Base-by-base conservation (phyloP, 92 coral and sea anemone species). In the Desmophyllum pertusum region DNA sequence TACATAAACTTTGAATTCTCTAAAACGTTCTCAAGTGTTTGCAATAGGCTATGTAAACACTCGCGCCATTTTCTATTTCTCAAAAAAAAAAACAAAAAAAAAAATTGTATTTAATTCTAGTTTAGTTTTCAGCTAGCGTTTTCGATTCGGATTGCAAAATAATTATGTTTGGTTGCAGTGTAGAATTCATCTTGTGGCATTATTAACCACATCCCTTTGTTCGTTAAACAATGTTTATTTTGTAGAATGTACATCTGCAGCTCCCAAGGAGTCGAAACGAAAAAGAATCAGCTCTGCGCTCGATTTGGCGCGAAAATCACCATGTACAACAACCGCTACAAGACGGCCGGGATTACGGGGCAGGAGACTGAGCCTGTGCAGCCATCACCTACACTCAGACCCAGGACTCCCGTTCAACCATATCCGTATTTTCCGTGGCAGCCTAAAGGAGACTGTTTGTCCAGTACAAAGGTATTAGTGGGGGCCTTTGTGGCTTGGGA, bases 301-400 rank as follows among this genome's bases (percentile, higher is more conserved):
- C n/a, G 98, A 93, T 9, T 61, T 89, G 64, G 93, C 92, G 29
- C 95, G 97, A 29, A 93, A 80, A 88, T 95, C 78, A 81, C 97
- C 73, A 88, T 89, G 91, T 93, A 89, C 75, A 93, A 93, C 87
- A 88, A 84, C 64, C 94, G 97, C 50, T 83, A 85, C 91, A 95
- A 86, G 83, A 75, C 75, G 77, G 88, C 89, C 40, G 85, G 89
- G 17, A 46, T 80, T 1, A 83, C 80, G 48, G 83, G 52, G 30
- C 86, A 88, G 62, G 90, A 83, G 70, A 71, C 86, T 27, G 79
- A 51, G 38, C n/a, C n/a, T n/a, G 88, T 76, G 30, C 74, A 76
- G 68, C 91, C 84, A n/a, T 75, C 84, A 11, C 93, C 95, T 36
- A 40, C 77, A 36, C 86, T 94, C 46, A 78, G 89, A 71, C 95